Base-by-base conservation (phyloP, 1,140 invertebrate species). In the Drosophila teissieri region DNA sequence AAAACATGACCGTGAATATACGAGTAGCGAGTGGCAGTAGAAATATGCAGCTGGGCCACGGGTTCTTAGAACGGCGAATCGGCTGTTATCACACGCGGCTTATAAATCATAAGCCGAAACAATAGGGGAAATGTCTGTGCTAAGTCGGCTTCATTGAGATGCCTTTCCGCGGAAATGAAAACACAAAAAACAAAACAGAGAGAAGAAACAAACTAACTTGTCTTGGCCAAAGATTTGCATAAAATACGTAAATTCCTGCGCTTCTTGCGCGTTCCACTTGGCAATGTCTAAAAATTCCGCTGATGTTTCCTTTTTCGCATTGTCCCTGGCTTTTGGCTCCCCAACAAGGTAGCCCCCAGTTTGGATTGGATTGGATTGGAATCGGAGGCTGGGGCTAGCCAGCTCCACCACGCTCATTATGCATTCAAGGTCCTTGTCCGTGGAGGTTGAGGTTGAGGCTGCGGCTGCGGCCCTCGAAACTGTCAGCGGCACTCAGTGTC, bases 341-440 rank as follows among this genome's bases (percentile, higher is more conserved):
- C 63, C 65, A 67, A 65, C 54, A 56, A 64, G 61, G 56, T 58
- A 63, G 56, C 34, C 45, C 58, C 31, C 31, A 19, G 19, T 19
- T 19, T 19, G 19, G 1, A 19, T 19, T 19, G 19, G 36, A 73
- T 52, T 72, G 46, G 24, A 19, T 36, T 37, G 40, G 46, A 10
- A 7, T 15, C 40, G 40, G 15, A 44, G 42, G 42, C 42, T 19
- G 44, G 45, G 31, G 27, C 6, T 24, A 22, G 52, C 55, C 42
- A 45, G 49, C 17, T 39, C 15, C 15, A 49, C 15, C 15, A 42
- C 46, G 72, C 78, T 90, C 78, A 91, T 91, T 91, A 90, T 85
- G 72, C 78, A 91, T 91, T 91, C 90, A 91, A 91, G 90, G 86
- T 91, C 90, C 80, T 91, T 90, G 24, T 48, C 36, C 36, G 34